Percentiles rank a stretch among this genome's conserved stretches.
Evolutionary conservation across 2,113 vertebrate species (phyloP).

Genomic region (Chamaetylas fuelleborni): DNA sequence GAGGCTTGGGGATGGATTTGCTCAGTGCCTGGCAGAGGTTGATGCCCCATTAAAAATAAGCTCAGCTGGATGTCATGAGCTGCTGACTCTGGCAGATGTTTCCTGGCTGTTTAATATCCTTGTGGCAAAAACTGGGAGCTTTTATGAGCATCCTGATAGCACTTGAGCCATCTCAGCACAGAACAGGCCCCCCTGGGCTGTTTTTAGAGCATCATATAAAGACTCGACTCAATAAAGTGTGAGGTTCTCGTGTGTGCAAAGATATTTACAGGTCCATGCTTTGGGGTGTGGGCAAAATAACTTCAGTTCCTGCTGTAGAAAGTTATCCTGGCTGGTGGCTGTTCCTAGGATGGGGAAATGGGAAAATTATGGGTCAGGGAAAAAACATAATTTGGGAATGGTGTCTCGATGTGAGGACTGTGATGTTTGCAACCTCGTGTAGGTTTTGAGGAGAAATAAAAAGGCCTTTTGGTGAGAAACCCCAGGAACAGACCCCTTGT

Average conservation of each 20-base stretch:
- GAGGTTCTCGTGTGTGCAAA: not conserved
- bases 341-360: not conserved
- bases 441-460: not conserved
- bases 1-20: not conserved
- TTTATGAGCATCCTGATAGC: not conserved
- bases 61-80: not conserved
- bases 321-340: not conserved
- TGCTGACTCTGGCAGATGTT: not conserved
- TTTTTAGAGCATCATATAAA: not conserved
- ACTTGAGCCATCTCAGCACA: not conserved
- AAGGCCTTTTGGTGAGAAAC: not conserved
- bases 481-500: not conserved
- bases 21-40: not conserved
- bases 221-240: not conserved
- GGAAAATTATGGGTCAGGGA: not conserved
- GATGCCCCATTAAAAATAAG: not conserved
- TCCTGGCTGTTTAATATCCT: not conserved
- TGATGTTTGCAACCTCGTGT: not conserved
- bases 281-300: not conserved
- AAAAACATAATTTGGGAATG: not conserved
- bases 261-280: not conserved
- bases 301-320: not conserved
- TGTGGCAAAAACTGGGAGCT: not conserved
- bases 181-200: not conserved
- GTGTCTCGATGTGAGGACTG: not conserved